Base-by-base conservation (phyloP, 2,888 invertebrate genomes). In the Chesias legatella region DNA sequence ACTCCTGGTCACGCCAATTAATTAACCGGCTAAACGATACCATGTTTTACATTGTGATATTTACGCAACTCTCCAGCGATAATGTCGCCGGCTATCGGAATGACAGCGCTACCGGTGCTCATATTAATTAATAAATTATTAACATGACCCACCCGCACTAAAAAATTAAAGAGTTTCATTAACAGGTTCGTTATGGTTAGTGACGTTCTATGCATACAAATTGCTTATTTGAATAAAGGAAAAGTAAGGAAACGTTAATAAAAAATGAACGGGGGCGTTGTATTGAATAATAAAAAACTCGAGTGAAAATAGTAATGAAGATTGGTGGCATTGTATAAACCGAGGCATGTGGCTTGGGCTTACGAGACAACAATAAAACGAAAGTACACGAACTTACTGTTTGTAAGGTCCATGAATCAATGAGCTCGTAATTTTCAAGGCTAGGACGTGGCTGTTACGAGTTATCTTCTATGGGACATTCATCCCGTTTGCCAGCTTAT, bases 21-120 rank as follows among this genome's bases (percentile, higher is more conserved):
- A 86, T 86, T 85, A 86, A 79, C 81, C 70, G 73, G 76, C 84
- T 85, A 86, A 86, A 85, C 83, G 81, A 68, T 81, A 83, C 80
- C 79, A 75, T 81, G 85, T 84, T 85, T 79, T 80, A 85, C 81
- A 84, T 80, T 79, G 63, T 82, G 75, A 79, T 86, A 82, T 86
- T 86, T 83, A 80, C 85, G 72, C 71, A 77, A 73, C 85, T 79
- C 85, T 88, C 81, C 72, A 76, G 64, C 73, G 74, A 80, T 80
- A 80, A 82, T 85, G 84, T 86, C 78, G 67, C 70, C 63, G 63
- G 68, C 66, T 66, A 73, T 70, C 71, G 69, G 69, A 71, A 74
- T 77, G 79, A 79, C 79, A 78, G 64, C 60, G 66, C 71, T 63
- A 63, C 63, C 67, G 66, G 70, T 67, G 65, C 73, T 69, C 78